Evolutionary conservation across 2,797 vertebrate species (phyloP).

Genomic region (Peromyscus eremicus): DNA sequence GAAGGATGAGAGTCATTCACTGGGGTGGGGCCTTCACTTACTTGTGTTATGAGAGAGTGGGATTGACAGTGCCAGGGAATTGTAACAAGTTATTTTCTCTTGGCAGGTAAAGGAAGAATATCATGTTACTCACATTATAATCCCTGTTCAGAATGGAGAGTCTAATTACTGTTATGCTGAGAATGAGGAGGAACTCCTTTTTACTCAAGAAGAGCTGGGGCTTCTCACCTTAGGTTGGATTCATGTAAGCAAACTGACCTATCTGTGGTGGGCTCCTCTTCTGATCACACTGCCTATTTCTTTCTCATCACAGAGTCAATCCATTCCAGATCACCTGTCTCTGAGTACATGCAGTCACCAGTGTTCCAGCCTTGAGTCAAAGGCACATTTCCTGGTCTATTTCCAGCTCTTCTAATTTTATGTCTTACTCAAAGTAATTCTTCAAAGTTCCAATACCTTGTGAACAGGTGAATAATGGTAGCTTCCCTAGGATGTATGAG

Average conservation of each 20-base stretch:
- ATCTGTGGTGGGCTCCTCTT: neutral
- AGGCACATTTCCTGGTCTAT: neutral
- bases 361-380: neutral
- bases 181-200: conserved; percentile 94
- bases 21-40: neutral
- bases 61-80: too few species aligned
- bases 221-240: conserved; percentile 96
- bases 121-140: conserved; percentile 95
- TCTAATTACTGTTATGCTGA: conserved; percentile 97
- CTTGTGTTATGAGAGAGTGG: neutral
- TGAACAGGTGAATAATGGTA: neutral
- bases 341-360: neutral
- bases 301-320: neutral
- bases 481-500: neutral
- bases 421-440: too few species aligned
- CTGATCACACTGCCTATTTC: too few species aligned
- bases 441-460: neutral
- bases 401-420: too few species aligned
- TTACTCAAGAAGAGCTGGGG: conserved; percentile 96
- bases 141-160: conserved; percentile 95
- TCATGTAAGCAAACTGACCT: conserved; percentile 91
- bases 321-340: neutral
- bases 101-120: conserved; percentile 94
- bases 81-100: conserved; percentile 40
- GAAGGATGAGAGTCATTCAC: too few species aligned